Conservation (phyloP, 1,140 invertebrate genomes). For the Chymomyza costata region DNA sequence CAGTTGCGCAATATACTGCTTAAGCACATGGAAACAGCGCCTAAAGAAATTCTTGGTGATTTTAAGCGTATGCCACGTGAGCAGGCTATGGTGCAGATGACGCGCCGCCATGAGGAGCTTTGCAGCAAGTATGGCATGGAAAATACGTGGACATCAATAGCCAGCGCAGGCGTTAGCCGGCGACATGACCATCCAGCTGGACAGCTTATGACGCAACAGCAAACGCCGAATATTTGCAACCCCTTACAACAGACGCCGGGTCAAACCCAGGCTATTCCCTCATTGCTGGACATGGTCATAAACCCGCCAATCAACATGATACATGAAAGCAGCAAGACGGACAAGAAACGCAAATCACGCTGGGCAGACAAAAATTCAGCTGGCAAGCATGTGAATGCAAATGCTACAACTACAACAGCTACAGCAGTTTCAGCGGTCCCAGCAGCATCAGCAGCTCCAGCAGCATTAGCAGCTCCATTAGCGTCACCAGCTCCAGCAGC, state of each 20-base stretch:
- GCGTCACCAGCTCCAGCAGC: not conserved
- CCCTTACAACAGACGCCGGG: too few species aligned
- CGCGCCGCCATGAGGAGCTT: conserved; percentile 81
- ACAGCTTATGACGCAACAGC: conserved; percentile 5
- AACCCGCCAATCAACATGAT: conserved; percentile 47
- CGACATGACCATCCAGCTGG: conserved; percentile 25
- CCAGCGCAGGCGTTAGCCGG: conserved; percentile 29
- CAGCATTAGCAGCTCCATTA: not conserved
- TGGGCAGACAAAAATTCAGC: conserved; percentile 76
- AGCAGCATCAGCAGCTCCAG: not conserved
- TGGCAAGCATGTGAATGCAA: conserved; percentile 3
- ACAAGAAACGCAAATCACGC: conserved; percentile 79
- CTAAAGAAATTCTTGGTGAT: conserved; percentile 91
- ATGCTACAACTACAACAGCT: not conserved
- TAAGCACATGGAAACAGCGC: conserved; percentile 92
- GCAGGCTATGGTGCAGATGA: conserved; percentile 83
- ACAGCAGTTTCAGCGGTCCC: too few species aligned
- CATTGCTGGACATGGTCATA: conserved; percentile 69
- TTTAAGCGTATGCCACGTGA: conserved; percentile 88
- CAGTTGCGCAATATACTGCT: conserved; percentile 82
- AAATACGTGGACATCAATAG: conserved; percentile 37
- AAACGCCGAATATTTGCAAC: conserved; percentile 8
- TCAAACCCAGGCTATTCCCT: conserved; percentile 47
- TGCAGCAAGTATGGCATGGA: conserved; percentile 77
- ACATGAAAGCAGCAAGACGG: conserved; percentile 49